Evolutionary conservation across 2,113 vertebrate species (phyloP), one percentile per base, ranked within the genome.

Genomic region (Trematocara unimaculatum): DNA sequence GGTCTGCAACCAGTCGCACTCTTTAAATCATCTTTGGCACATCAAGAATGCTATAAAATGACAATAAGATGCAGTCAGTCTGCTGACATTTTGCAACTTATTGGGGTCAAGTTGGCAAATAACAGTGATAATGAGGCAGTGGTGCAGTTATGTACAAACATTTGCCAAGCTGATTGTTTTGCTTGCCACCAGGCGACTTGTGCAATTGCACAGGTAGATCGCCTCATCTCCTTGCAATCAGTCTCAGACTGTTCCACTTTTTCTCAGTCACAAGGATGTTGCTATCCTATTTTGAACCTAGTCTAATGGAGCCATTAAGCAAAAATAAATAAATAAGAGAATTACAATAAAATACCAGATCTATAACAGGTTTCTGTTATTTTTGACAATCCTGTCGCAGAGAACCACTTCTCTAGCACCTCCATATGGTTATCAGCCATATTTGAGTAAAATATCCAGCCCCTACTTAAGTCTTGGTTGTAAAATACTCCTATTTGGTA

Each of bases 131-230:
- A n/a, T 12, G 11, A 29, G 2, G 13, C 55, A 58, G 42, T 42
- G n/a, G n/a, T 67, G 35, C 35, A 42, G 20, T 23, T 26, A 72
- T 72, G 20, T 10, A 17, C 38, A 72, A 72, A 72, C 40, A 17
- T 74, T 74, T 42, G 2, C 40, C 5, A 26, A 45, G 40, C 20
- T 17, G 20, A 45, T 9, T 1, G 20, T 26, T 26, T 11, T 45
- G 40, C 14, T 23, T 72, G 38, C 0, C 38, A 70, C 13, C 13
- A 45, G n/a, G 3, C 20, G 0, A 1, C 17, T 7, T n/a, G 17
- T 53, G 17, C 49, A n/a, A 53, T 53, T n/a, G 4, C 18, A 47
- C 45, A 45, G 20, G 20, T 26, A 10, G 38, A 15, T 45, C 1
- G 13, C 3, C 13, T 72, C 12, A 42, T 0, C 12, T 70, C 35